Evolutionary conservation across 2,888 invertebrate genomes (phyloP), one percentile per base, ranked within the genome.

Genomic region (Gandaritis pyraliata): DNA sequence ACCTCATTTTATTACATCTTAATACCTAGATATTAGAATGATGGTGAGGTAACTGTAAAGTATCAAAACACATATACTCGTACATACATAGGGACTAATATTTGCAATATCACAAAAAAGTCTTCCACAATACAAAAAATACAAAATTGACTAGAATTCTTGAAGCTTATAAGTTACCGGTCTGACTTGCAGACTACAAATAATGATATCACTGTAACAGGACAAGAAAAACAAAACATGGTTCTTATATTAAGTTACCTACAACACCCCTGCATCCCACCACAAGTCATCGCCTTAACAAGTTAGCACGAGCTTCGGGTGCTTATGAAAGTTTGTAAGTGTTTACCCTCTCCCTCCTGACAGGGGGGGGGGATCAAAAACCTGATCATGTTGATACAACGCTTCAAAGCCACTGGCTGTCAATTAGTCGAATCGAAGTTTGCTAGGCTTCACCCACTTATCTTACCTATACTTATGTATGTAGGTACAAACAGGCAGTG

Each of bases 251-350:
- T n/a, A 39, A 51, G 39, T 51, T 10, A 46, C 43, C 7, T 18
- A 47, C 11, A 15, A 11, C 16, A 41, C 55, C 50, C 51, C 36
- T 55, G 29, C 43, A 23, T 39, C 52, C 33, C 54, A 33, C 52
- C 41, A 36, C 13, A 52, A 61, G 48, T 48, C 59, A 61, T 60
- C 36, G 54, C 61, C 53, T 59, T 64, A 68, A 68, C 60, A 61
- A 69, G 66, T 69, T 70, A 64, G 59, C 65, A 70, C 70, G 67
- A 69, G 67, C 62, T 67, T 69, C 56, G 66, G 70, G 68, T 71
- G 72, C 70, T 70, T 70, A 68, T 68, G 66, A 69, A 77, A 76
- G 54, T 70, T 77, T 62, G 53, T 64, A 55, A 51, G 64, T 59
- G 65, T 66, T 47, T 55, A 23, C 36, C 15, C 15, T 29, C 23